Evolutionary conservation across 2,797 vertebrate genomes (phyloP).

Genomic region (Pterois miles): DNA sequence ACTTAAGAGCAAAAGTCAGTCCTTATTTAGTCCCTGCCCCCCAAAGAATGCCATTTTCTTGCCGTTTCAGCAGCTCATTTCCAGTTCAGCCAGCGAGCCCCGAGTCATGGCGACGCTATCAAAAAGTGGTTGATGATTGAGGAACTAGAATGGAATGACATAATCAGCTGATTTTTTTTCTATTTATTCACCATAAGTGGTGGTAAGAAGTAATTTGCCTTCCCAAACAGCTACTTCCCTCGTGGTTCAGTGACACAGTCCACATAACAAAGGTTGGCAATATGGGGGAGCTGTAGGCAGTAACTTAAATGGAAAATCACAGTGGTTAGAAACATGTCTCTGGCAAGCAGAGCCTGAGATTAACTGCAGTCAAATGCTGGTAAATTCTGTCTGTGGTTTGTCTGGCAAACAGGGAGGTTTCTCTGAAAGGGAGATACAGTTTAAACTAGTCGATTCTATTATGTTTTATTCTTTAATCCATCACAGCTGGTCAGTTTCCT

Average conservation of each 20-base stretch:
- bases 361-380: conserved; percentile 26
- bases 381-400: conserved; percentile 28
- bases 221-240: not conserved
- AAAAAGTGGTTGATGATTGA: not conserved
- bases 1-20: conserved; percentile 4
- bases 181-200: conserved; percentile 11
- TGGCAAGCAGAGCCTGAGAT: conserved; percentile 30
- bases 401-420: conserved; percentile 2
- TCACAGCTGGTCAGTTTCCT: conserved; percentile 8
- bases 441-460: not conserved
- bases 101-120: not conserved
- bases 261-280: not conserved
- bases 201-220: conserved; percentile 6
- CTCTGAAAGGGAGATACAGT: not conserved
- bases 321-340: conserved; percentile 24
- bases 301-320: conserved; percentile 19
- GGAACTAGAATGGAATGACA: not conserved
- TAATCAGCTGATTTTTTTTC: not conserved
- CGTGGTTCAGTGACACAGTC: not conserved
- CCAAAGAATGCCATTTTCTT: conserved; percentile 5
- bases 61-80: not conserved
- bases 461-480: conserved; percentile 6
- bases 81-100: not conserved
- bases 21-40: not conserved
- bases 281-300: not conserved